Percentiles rank a stretch among this genome's conserved stretches.
Conservation (phyloP, 2,888 invertebrate species). For the Drosophila melanosoma region DNA sequence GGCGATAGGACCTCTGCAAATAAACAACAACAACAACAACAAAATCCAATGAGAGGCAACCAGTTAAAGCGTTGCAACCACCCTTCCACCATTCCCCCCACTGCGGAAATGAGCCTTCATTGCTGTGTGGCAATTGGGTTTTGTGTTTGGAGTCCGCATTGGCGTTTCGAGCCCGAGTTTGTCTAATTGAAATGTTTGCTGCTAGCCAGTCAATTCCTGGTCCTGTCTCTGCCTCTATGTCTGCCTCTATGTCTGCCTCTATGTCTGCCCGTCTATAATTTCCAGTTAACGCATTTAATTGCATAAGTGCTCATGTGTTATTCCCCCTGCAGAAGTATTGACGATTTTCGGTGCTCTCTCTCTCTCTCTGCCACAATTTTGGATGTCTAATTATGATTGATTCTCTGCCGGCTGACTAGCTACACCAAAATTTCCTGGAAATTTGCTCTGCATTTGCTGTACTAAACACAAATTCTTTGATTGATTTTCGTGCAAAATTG, state of each 20-base stretch:
- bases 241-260: constrained; percentile 12
- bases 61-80: constrained; percentile 7
- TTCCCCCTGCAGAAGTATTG: constrained; percentile 55
- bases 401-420: constrained; percentile 29
- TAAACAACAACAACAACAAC: constrained; percentile 69
- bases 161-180: constrained; percentile 70
- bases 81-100: constrained; percentile 5
- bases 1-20: constrained; percentile 92
- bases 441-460: constrained; percentile 32
- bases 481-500: constrained; percentile 37
- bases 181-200: constrained; percentile 79
- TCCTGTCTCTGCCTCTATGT: constrained; percentile 6
- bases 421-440: constrained; percentile 25
- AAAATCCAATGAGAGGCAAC: constrained; percentile 64
- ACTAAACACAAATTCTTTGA: constrained; percentile 26
- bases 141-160: constrained; percentile 16
- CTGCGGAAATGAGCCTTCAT: constrained; percentile 70
- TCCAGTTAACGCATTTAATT: constrained; percentile 75
- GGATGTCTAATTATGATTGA: constrained; percentile 72
- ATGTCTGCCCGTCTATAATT: constrained; percentile 37
- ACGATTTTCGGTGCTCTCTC: constrained; percentile 24
- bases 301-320: constrained; percentile 79
- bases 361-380: constrained; percentile 13
- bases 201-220: constrained; percentile 8
- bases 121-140: constrained; percentile 66